Base-by-base conservation (phyloP, 1,140 invertebrate species). In the Drosophila prosaltans region DNA sequence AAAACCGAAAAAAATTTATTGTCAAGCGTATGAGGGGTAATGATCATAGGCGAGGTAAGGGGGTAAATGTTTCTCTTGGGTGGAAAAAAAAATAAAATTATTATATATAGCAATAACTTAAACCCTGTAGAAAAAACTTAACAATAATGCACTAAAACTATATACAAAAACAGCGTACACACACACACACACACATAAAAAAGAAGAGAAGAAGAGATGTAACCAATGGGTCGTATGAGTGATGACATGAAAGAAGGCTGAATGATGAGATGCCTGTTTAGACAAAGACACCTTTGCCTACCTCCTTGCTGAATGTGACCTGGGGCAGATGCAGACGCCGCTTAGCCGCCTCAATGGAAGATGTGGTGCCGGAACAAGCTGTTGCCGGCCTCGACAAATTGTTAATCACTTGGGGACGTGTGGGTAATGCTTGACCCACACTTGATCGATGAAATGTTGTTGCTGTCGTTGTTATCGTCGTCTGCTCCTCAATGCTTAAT, bases 301-400 rank as follows among this genome's bases (percentile, higher is more conserved):
- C 91, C 96, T 97, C 96, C 92, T 95, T 95, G 89, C 94, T 97
- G 93, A 97, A 97, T 36, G 96, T 96, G 84, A 97, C 95, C 93
- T 96, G 95, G 11, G 95, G 96, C 70, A 96, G 93, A 77, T 95
- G 95, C 11, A 95, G 92, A 71, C 95, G 94, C 88, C 94, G 93
- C 80, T 95, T 93, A 65, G 93, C 93, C 45, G 93, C 93, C 72
- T 94, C 94, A 16, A 94, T 78, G 55, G 91, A 92, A 3, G 93
- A 93, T 6, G 93, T 86, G 7, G 93, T 93, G 28, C 93, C 93
- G 24, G 94, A 94, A 80, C 93, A 94, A 40, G 93, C 93, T 41
- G 94, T 94, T 16, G 94, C 93, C 40, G 93, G 93, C 6, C 93
- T 80, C 2, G 92, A 90, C 24, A 86, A 74, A 11, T 72, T 71